A percentile compares a stretch with the other conserved stretches of the same genome.
phyloP scores from a whole-genome alignment of 1,140 invertebrate genomes.

The Onthophagus taurus region DNA sequence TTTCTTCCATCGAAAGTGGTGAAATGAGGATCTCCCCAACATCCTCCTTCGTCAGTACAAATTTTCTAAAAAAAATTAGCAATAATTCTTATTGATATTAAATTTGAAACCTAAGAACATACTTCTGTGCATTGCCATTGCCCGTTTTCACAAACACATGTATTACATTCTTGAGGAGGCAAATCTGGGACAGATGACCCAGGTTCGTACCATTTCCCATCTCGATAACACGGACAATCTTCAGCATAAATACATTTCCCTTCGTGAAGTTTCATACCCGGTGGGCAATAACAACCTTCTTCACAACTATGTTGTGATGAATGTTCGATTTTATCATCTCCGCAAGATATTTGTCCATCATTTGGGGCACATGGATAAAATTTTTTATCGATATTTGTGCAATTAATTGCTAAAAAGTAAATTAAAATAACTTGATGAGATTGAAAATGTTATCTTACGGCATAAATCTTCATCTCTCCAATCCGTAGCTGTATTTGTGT shows the following conservation, averaged over 20 bases:
- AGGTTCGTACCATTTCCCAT: conserved; percentile 61
- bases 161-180: conserved; percentile 75
- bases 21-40: too few relatives aligned
- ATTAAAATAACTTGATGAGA: conserved; percentile 17
- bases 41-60: too few relatives aligned
- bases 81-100: too few relatives aligned
- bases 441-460: too few relatives aligned
- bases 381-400: conserved; percentile 53
- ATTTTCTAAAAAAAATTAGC: too few relatives aligned
- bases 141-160: conserved; percentile 63
- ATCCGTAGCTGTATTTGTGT: too few relatives aligned
- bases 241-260: conserved; percentile 57
- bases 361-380: conserved; percentile 59
- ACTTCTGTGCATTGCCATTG: conserved; percentile 68
- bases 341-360: too few relatives aligned
- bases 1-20: too few relatives aligned
- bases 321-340: conserved; percentile 27
- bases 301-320: conserved; percentile 49
- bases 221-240: conserved; percentile 67
- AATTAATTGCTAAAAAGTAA: conserved; percentile 61
- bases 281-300: conserved; percentile 80
- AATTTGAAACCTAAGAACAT: conserved; percentile 14
- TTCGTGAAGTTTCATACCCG: conserved; percentile 57
- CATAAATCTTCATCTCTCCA: too few relatives aligned
- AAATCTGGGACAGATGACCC: conserved; percentile 61